Evolutionary conservation across 92 coral and sea anemone species (phyloP).

Genomic region (Phenganax subtilis): DNA sequence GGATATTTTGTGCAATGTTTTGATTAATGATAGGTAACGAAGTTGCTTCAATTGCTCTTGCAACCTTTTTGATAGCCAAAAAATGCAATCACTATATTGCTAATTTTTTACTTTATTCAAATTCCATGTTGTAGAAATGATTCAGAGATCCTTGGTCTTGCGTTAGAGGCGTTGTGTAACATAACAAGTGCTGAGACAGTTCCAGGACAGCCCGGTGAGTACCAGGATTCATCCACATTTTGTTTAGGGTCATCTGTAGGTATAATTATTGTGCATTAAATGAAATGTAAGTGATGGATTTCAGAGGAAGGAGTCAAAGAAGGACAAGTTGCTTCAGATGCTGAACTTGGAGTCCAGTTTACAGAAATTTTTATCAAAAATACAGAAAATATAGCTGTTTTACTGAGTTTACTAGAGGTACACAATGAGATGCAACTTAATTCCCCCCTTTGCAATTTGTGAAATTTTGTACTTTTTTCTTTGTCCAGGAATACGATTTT

Average conservation of each 20-base stretch:
- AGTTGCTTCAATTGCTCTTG: not conserved
- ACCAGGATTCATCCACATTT: too few relatives aligned
- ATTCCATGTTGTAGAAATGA: constrained; percentile 63
- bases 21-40: constrained; percentile 78
- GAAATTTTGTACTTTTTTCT: not conserved
- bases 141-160: constrained; percentile 85
- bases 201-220: constrained; percentile 59
- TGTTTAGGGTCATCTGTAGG: too few relatives aligned
- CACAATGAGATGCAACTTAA: not conserved
- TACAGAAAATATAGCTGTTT: constrained; percentile 75
- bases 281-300: not conserved
- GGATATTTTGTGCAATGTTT: constrained; percentile 74
- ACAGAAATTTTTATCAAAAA: constrained; percentile 96
- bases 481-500: constrained; percentile 85
- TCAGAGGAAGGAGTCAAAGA: constrained; percentile 53
- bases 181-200: constrained; percentile 75
- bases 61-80: not conserved
- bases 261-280: too few relatives aligned
- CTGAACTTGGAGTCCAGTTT: constrained; percentile 87
- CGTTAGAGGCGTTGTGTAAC: constrained; percentile 80
- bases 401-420: constrained; percentile 86
- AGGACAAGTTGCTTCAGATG: constrained; percentile 72
- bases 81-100: too few relatives aligned
- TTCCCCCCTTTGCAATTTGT: not conserved
- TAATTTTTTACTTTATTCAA: too few relatives aligned